Evolutionary conservation across 2,797 vertebrate species (phyloP), one percentile per base, ranked within the genome.

Genomic region (Microctenopoma stevenorrisi): DNA sequence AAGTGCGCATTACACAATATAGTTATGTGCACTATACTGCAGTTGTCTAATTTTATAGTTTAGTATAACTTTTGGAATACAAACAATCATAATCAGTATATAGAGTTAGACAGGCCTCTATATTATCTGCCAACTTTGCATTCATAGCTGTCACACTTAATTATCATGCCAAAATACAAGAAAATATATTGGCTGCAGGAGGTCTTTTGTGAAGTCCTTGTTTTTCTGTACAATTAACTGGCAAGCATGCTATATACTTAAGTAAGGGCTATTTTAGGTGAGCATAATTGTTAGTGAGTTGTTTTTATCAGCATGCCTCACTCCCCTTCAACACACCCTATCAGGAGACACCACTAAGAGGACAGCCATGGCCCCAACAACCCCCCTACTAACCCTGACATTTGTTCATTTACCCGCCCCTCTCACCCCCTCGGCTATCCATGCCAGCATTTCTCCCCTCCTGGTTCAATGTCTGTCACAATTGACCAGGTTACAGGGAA

Each of bases 221-320:
- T 92, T 92, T 90, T 89, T 91, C 86, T 90, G 89, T 90, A 90
- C 89, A 92, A 91, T 92, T 92, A 92, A 90, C 86, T 88, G 89
- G 79, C 88, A 83, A 83, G 83, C 88, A 82, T 72, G 78, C 86
- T 81, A 79, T 92, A 89, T 91, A 92, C 88, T 91, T 92, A 91
- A 90, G 78, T 81, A 84, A 78, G 76, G 83, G 85, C 90, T 94
- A 93, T 94, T 93, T 92, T 89, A 85, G 91, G 92, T 84, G 74
- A 76, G 79, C 79, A 90, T 93, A 93, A 93, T 93, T 93, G 90
- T 88, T 91, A 83, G 89, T 86, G 90, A 92, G 91, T 91, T 93
- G 92, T 93, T 93, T 91, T 92, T 90, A 92, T 91, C 92, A 93
- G 92, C 91, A 93, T 89, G 93, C 78, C 77, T 90, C 88, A 83